Evolutionary conservation across 2,797 vertebrate species (phyloP).

Genomic region (Acanthiza pusilla): DNA sequence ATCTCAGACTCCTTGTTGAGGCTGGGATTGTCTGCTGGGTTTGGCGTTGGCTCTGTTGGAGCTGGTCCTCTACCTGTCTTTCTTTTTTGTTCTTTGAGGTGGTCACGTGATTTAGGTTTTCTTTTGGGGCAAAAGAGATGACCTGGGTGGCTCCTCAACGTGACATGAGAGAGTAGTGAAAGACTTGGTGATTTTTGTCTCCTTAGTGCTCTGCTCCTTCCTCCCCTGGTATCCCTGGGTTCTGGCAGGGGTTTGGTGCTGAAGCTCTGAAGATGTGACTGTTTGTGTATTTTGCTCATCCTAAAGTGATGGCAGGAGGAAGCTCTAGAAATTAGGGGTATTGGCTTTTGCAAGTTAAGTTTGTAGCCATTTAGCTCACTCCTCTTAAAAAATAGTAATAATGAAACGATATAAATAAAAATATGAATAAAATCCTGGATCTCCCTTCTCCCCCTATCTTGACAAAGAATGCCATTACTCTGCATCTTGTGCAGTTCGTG

Average conservation of each 20-base stretch:
- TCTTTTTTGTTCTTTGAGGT: not conserved
- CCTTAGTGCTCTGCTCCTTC: not conserved
- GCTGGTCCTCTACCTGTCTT: not conserved
- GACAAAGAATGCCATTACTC: not conserved
- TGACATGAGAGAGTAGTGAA: not conserved
- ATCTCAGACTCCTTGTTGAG: not conserved
- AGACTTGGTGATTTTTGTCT: not conserved
- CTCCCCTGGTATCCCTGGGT: not conserved
- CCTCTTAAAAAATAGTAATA: not conserved
- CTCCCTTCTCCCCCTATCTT: not conserved
- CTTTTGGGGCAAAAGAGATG: not conserved
- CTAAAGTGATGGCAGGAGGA: not conserved
- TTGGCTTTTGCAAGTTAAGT: not conserved
- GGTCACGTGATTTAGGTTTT: not conserved
- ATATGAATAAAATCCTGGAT: not conserved
- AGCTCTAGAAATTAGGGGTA: not conserved
- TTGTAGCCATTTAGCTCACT: not conserved
- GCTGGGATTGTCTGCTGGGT: not conserved
- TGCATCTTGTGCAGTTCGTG: not conserved
- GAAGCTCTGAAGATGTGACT: not conserved
- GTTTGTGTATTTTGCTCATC: not conserved
- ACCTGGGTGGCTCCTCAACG: rapidly evolving
- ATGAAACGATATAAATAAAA: not conserved
- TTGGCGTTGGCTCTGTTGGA: not conserved
- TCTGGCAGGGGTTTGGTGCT: not conserved